phyloP scores from a whole-genome alignment of 2,888 invertebrate genomes.

The Pharmacophagus antenor region DNA sequence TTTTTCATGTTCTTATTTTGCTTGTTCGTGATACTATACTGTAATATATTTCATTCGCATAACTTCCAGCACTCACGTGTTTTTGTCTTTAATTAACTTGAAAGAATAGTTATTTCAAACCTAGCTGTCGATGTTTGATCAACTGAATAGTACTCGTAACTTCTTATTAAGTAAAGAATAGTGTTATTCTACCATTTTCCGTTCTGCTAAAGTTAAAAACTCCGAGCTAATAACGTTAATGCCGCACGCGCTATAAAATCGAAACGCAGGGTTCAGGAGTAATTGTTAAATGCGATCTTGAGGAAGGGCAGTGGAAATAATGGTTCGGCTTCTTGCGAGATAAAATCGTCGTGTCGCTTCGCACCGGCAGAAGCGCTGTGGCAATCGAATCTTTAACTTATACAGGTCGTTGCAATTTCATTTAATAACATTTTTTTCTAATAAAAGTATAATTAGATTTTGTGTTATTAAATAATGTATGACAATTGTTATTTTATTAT shows the following conservation, averaged over 20 bases:
- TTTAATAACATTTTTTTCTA: neutral
- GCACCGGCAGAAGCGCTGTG: constrained; percentile 36
- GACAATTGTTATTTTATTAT: too few relatives aligned
- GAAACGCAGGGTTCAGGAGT: constrained; percentile 34
- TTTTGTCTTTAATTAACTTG: too few relatives aligned
- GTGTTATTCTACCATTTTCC: constrained; percentile 13
- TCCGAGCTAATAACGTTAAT: constrained; percentile 27
- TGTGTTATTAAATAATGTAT: too few relatives aligned
- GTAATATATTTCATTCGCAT: too few relatives aligned
- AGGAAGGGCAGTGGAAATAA: constrained; percentile 52
- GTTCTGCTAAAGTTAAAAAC: constrained; percentile 17
- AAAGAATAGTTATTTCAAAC: too few relatives aligned
- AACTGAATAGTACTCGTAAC: neutral
- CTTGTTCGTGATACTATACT: too few relatives aligned
- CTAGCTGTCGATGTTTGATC: neutral
- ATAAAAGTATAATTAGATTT: too few relatives aligned
- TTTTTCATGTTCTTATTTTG: too few relatives aligned
- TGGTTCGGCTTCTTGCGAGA: constrained; percentile 53
- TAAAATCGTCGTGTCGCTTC: constrained; percentile 53
- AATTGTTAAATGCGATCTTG: constrained; percentile 44
- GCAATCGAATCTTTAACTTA: constrained; percentile 33
- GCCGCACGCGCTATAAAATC: constrained; percentile 29
- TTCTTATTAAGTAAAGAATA: neutral
- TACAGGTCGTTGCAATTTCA: constrained; percentile 31
- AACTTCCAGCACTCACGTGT: too few relatives aligned